phyloP scores from a whole-genome alignment of 2,888 invertebrate species.

The Pachycephus smyrnensis region DNA sequence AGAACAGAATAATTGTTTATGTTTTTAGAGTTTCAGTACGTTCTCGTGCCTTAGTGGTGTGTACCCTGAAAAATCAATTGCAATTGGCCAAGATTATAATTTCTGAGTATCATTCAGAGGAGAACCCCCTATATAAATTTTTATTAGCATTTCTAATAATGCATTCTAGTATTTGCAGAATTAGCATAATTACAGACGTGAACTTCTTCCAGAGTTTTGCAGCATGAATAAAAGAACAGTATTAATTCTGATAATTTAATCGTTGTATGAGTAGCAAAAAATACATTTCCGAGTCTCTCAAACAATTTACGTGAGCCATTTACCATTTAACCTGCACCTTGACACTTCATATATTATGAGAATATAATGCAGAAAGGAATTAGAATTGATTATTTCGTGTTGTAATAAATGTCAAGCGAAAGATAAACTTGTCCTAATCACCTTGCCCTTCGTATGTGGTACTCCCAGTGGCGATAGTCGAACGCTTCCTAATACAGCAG shows the following conservation, averaged over 20 bases:
- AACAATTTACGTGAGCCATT: neutral
- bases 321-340: neutral
- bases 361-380: neutral
- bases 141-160: neutral
- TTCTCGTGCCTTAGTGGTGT: neutral
- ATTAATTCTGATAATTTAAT: neutral
- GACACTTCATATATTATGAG: neutral
- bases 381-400: neutral
- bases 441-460: slow-evolving; percentile 96
- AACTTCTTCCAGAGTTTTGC: neutral
- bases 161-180: neutral
- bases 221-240: neutral
- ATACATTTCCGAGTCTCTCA: neutral
- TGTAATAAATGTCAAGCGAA: neutral
- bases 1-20: slow-evolving; percentile 18
- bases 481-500: slow-evolving; percentile 93
- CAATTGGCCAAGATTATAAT: neutral
- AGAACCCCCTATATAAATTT: neutral
- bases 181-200: neutral
- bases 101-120: neutral
- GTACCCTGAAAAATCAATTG: neutral
- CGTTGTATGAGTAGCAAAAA: neutral
- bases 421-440: slow-evolving; percentile 57
- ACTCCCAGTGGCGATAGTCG: slow-evolving; percentile 91
- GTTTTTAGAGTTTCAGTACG: neutral